A percentile compares a stretch with the other conserved stretches of the same genome.
These are phyloP conservation scores for Oscheius onirici DNA, from an alignment of 2,888 invertebrate species.

Conservation along the genomic window DNA sequence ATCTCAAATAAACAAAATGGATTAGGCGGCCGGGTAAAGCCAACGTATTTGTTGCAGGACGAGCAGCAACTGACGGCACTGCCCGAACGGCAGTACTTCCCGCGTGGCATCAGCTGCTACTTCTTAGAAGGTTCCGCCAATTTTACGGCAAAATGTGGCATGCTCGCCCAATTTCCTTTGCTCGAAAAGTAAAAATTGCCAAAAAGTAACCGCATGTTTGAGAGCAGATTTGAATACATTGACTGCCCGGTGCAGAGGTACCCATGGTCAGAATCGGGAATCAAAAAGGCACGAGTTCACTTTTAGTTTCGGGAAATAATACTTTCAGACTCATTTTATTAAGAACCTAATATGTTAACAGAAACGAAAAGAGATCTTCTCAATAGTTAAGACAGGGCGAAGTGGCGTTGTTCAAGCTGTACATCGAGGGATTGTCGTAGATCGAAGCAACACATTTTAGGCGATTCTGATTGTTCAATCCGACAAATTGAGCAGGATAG, in stretches of 20 bases:
- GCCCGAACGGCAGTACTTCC: conserved; percentile 29
- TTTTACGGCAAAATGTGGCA: neutral
- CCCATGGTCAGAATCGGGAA: too few species aligned
- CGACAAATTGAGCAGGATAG: conserved; percentile 60
- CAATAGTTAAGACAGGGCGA: conserved; percentile 55
- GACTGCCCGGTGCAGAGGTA: too few species aligned
- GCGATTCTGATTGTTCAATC: conserved; percentile 56
- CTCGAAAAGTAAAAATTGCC: too few species aligned
- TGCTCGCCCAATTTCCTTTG: too few species aligned
- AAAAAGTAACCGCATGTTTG: too few species aligned
- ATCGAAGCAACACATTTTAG: conserved; percentile 53
- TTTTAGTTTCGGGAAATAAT: too few species aligned
- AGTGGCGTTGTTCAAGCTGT: conserved; percentile 53
- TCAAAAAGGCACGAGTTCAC: too few species aligned
- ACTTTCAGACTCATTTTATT: neutral
- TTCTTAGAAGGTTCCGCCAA: conserved; percentile 12
- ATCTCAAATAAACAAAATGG: conserved; percentile 18
- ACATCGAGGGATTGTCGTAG: conserved; percentile 61
- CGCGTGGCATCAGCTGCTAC: conserved; percentile 28
- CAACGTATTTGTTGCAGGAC: conserved; percentile 22
- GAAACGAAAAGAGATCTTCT: conserved; percentile 4
- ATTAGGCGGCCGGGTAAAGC: conserved; percentile 12
- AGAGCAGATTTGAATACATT: too few species aligned
- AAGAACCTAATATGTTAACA: neutral
- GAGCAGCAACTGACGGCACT: conserved; percentile 21